Percentiles rank a stretch among this genome's conserved stretches.
Evolutionary conservation across 2,797 vertebrate species (phyloP).

Genomic region (Salarias fasciatus): DNA sequence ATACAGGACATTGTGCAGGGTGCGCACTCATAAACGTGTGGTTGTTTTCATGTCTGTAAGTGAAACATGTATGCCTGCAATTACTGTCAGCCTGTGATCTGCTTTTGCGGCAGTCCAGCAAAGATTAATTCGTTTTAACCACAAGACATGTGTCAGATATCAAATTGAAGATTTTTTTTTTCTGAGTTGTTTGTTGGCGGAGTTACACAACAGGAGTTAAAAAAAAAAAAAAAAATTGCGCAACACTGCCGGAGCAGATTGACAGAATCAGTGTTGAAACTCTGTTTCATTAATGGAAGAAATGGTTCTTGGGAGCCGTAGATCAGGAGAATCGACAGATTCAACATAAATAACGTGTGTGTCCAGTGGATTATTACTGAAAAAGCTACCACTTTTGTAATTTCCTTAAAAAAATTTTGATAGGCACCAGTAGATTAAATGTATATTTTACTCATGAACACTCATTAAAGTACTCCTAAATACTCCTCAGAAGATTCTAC

Average conservation of each 20-base stretch:
- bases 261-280: constrained; percentile 27
- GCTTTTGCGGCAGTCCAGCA: constrained; percentile 41
- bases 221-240: constrained; percentile 34
- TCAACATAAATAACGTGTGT: constrained; percentile 25
- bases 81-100: constrained; percentile 70
- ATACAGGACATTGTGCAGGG: constrained; percentile 66
- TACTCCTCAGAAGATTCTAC: too few species aligned
- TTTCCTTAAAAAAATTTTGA: too few species aligned
- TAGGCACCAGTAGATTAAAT: not conserved
- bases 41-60: constrained; percentile 39
- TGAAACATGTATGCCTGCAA: constrained; percentile 52
- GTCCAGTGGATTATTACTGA: constrained; percentile 25
- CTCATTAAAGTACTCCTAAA: too few species aligned
- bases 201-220: constrained; percentile 51
- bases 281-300: constrained; percentile 24
- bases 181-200: constrained; percentile 34
- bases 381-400: too few species aligned
- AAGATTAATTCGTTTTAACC: constrained; percentile 74
- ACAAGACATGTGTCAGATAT: constrained; percentile 70
- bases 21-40: constrained; percentile 19
- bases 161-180: constrained; percentile 58
- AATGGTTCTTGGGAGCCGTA: constrained; percentile 15
- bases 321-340: constrained; percentile 25
- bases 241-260: constrained; percentile 18
- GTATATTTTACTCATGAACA: too few species aligned